These are phyloP conservation scores for Cebus imitator DNA, from an alignment of 2,113 vertebrate genomes.

Conservation along the genomic window DNA sequence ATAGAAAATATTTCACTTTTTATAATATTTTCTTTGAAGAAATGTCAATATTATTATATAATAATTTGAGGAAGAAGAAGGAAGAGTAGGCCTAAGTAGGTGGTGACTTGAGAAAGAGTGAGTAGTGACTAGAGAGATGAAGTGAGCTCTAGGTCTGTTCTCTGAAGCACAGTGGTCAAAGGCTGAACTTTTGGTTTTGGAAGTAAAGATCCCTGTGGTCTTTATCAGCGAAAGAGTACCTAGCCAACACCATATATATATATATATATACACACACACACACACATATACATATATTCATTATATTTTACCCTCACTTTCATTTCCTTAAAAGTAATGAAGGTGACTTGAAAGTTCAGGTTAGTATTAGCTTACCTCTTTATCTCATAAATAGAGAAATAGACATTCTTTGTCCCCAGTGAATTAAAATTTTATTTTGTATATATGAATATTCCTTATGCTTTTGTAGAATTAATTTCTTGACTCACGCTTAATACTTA, in stretches of 20 bases:
- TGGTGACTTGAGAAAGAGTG: no score
- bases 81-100: background rate
- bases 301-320: background rate
- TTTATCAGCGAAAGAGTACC: no score
- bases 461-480: background rate
- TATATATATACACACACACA: no score
- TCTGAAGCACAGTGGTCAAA: background rate
- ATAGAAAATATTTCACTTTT: background rate
- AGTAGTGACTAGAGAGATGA: background rate
- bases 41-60: background rate
- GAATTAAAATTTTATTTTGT: background rate
- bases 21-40: background rate
- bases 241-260: no score
- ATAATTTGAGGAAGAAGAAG: background rate
- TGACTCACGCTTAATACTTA: background rate
- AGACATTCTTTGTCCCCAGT: background rate
- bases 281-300: no score
- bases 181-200: background rate
- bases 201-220: no score
- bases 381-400: background rate
- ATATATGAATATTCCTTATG: background rate
- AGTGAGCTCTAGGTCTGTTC: rapidly evolving
- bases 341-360: background rate
- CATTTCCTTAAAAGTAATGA: background rate
- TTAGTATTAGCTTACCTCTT: background rate